phyloP scores from a whole-genome alignment of 2,888 invertebrate genomes.

The Synergus gifuensis region DNA sequence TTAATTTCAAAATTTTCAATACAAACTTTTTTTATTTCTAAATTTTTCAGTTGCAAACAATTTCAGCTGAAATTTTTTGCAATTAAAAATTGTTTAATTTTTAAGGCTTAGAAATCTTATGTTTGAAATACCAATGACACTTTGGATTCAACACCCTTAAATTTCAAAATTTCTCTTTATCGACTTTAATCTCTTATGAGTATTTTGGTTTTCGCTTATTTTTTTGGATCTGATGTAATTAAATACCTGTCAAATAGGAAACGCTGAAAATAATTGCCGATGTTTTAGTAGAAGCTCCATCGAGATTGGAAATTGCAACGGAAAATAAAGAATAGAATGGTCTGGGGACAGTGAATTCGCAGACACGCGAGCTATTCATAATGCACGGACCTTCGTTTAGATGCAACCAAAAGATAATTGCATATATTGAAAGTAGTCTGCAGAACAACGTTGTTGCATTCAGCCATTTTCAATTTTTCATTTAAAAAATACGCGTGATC shows the following conservation, averaged over 20 bases:
- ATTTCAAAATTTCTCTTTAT: no score
- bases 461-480: constrained; percentile 24
- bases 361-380: constrained; percentile 76
- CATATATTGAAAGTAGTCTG: constrained; percentile 23
- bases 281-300: constrained; percentile 4
- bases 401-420: constrained; percentile 71
- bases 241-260: not conserved
- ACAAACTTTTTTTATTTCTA: no score
- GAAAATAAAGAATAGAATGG: constrained; percentile 23
- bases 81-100: no score
- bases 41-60: no score
- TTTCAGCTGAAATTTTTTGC: no score
- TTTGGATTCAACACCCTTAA: no score
- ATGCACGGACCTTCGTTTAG: constrained; percentile 70
- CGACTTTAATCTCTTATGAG: no score
- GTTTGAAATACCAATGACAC: no score
- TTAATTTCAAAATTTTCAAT: no score
- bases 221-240: not conserved
- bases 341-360: constrained; percentile 44
- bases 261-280: not conserved
- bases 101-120: no score
- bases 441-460: constrained; percentile 19
- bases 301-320: constrained; percentile 27
- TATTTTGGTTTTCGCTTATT: not conserved
- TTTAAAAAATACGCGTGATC: not conserved